A percentile compares a stretch with the other conserved stretches of the same genome.
Conservation (phyloP, 64 coral and sea anemone species). For the Catalaphyllia jardinei region DNA sequence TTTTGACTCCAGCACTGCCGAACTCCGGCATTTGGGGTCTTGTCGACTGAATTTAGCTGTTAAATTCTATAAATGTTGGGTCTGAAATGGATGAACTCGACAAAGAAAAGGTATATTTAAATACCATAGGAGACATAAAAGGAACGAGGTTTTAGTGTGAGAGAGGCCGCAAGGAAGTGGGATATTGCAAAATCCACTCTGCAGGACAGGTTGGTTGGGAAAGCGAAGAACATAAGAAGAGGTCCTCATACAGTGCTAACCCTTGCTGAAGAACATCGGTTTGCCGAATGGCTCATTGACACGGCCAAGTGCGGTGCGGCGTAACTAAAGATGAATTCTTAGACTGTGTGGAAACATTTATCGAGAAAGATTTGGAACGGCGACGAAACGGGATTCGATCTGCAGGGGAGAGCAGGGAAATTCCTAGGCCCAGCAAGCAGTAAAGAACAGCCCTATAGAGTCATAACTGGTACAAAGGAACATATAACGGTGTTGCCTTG, state of each 20-base stretch:
- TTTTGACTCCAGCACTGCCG: too few relatives aligned
- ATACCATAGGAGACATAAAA: constrained; percentile 1
- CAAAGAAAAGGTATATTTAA: background rate
- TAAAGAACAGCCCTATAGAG: constrained; percentile 29
- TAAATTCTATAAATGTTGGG: background rate
- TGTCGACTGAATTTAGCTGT: background rate
- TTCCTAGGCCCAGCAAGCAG: constrained; percentile 19
- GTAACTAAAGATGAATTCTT: constrained; percentile 27
- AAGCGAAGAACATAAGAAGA: background rate
- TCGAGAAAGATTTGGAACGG: constrained; percentile 25
- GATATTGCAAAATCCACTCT: constrained; percentile 21
- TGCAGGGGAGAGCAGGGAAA: constrained; percentile 36
- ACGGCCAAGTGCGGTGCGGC: background rate
- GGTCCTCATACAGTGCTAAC: background rate
- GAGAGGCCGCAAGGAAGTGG: constrained; percentile 37
- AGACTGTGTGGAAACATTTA: constrained; percentile 13
- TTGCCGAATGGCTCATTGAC: constrained; percentile 34
- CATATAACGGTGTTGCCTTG: constrained; percentile 53
- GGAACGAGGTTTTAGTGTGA: background rate
- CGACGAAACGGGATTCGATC: constrained; percentile 14
- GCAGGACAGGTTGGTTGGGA: constrained; percentile 24
- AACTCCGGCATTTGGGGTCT: too few relatives aligned
- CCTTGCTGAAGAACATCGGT: background rate
- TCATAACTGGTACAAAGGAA: constrained; percentile 27
- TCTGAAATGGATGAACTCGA: background rate